Percentiles rank a stretch among this genome's conserved stretches.
Evolutionary conservation across 2,113 vertebrate species (phyloP).

Genomic region (Ictalurus furcatus): DNA sequence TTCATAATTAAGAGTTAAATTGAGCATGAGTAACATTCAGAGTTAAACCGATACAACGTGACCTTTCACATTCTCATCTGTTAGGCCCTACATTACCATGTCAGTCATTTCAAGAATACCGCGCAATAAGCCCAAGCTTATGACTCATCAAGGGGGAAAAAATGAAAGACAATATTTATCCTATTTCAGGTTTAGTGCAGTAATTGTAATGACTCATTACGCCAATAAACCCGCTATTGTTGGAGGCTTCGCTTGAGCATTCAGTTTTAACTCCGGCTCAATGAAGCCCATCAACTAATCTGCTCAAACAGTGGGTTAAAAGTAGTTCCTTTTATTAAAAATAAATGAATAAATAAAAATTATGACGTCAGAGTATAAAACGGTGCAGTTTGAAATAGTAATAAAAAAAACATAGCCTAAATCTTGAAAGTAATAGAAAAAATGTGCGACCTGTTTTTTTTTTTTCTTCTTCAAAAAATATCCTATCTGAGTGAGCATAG

Average conservation of each 20-base stretch:
- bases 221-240: background rate
- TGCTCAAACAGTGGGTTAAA: background rate
- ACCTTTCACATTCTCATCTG: conserved; percentile 24
- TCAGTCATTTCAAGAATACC: conserved; percentile 36
- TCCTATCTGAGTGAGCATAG: background rate
- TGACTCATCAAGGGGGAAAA: conserved; percentile 27
- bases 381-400: background rate
- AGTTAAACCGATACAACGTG: conserved; percentile 27
- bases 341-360: background rate
- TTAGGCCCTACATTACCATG: background rate
- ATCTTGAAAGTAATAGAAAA: background rate
- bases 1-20: background rate
- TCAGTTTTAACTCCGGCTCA: background rate
- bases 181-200: conserved; percentile 13
- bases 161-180: conserved; percentile 18
- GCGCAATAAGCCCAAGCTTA: background rate
- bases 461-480: background rate
- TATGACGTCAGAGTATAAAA: background rate
- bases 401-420: background rate
- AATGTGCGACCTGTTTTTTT: too few species aligned
- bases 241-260: background rate
- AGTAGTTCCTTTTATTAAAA: background rate
- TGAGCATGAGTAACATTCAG: background rate
- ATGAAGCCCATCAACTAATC: background rate
- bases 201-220: conserved; percentile 17